phyloP scores from a whole-genome alignment of 2,888 invertebrate genomes.

The Tigriopus californicus region DNA sequence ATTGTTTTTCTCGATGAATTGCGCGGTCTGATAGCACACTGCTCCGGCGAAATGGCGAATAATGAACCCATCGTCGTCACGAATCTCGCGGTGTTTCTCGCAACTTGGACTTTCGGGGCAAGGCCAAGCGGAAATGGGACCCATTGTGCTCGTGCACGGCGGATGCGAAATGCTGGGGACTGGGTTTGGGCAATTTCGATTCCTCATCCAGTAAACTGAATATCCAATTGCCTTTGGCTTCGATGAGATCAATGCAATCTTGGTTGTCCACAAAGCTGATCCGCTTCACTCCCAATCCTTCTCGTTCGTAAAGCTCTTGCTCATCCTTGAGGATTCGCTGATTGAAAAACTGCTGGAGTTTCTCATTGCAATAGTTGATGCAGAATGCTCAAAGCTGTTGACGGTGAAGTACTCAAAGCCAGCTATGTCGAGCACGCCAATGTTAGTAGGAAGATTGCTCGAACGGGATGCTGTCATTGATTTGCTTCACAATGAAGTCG shows the following conservation, averaged over 20 bases:
- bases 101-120: slow-evolving; percentile 75
- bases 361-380: slow-evolving; percentile 98
- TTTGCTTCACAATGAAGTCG: slow-evolving; percentile 78
- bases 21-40: slow-evolving; percentile 85
- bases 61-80: slow-evolving; percentile 94
- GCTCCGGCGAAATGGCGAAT: slow-evolving; percentile 93
- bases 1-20: slow-evolving; percentile 96
- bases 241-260: slow-evolving; percentile 54
- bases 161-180: slow-evolving; percentile 66
- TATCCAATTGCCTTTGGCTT: slow-evolving; percentile 62
- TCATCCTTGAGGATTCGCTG: slow-evolving; percentile 87
- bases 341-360: slow-evolving; percentile 96
- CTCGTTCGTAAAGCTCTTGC: slow-evolving; percentile 76
- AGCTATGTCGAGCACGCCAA: slow-evolving; percentile 38
- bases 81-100: slow-evolving; percentile 62
- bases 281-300: slow-evolving; percentile 79
- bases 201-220: slow-evolving; percentile 88
- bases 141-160: slow-evolving; percentile 71
- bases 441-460: slow-evolving; percentile 28
- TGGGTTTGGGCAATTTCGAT: slow-evolving; percentile 82
- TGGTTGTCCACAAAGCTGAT: slow-evolving; percentile 90
- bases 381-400: slow-evolving; percentile 80
- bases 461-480: slow-evolving; percentile 92
- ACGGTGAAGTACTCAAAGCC: slow-evolving; percentile 56
- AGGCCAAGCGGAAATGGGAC: slow-evolving; percentile 52